Evolutionary conservation across 2,888 invertebrate genomes (phyloP), one percentile per base, ranked within the genome.

Genomic region (Sycophila texana): DNA sequence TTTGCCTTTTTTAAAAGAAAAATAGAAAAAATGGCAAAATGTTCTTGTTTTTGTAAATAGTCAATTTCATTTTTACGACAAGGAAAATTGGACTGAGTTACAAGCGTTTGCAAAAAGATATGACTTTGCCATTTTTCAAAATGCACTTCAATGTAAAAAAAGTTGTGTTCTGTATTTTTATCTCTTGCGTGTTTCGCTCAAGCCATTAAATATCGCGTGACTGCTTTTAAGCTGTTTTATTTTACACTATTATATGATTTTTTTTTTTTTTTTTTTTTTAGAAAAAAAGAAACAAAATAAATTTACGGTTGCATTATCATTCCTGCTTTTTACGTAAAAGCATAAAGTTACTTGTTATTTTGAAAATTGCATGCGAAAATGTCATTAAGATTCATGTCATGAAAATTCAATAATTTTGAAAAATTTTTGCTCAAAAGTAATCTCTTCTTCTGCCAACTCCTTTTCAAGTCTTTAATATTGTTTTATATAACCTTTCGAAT

Each of bases 181-280:
- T 51, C 67, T 55, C 22, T 12, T 22, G 53, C 22, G 26, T 63
- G 30, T 73, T 16, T 72, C 66, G 57, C 55, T n/a, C 53, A 12
- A 14, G 58, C 49, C 49, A 66, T 66, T 58, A 66, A 75, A 75
- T 13, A 26, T 67, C 51, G 74, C 74, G 74, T 74, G 74, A 58
- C 63, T 74, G n/a, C 12, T 51, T 65, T 10, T 30, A 26, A 49
- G 47, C 39, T 20, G 65, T 74, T 74, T 66, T 49, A 73, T 39
- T 55, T 61, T 65, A 14, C 63, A 39, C n/a, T 58, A 58, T 58
- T 73, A 65, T 20, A 55, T 57, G 58, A 65, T 47, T n/a, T 58
- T 57, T 74, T 74, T 57, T 39, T 18, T 74, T 74, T 57, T 39
- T n/a, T n/a, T n/a, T n/a, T 74, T 74, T 57, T 39, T 18, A 51